Conservation (phyloP, 2,797 vertebrate species). For the Notoglanidium macrostoma region DNA sequence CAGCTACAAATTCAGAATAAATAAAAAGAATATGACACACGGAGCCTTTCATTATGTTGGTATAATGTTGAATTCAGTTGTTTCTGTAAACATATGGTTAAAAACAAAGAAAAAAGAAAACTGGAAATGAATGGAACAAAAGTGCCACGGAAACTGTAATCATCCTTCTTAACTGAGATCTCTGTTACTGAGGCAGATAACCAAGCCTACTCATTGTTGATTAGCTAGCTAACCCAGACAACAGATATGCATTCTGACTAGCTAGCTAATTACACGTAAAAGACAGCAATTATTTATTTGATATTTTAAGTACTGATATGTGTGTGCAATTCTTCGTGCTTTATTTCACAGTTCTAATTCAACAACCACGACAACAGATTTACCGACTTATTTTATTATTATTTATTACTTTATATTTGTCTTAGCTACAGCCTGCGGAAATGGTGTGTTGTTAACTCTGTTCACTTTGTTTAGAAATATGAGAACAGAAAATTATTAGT, state of each 20-base stretch:
- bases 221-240: background rate
- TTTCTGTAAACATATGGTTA: background rate
- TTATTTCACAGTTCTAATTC: background rate
- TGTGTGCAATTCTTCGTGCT: background rate
- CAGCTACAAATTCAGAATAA: background rate
- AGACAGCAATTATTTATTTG: background rate
- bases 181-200: background rate
- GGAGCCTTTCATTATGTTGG: background rate
- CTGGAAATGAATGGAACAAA: background rate
- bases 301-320: background rate
- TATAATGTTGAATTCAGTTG: background rate
- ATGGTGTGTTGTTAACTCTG: background rate
- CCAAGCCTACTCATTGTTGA: background rate
- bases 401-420: background rate
- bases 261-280: background rate
- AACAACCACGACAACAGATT: background rate
- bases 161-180: background rate
- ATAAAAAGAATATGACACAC: background rate
- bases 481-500: background rate
- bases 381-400: background rate
- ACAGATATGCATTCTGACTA: background rate
- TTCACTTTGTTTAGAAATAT: background rate
- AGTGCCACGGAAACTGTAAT: no score
- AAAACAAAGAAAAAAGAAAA: background rate
- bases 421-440: background rate